phyloP scores from a whole-genome alignment of 2,888 invertebrate genomes.

The Cryptocephalus moraei region DNA sequence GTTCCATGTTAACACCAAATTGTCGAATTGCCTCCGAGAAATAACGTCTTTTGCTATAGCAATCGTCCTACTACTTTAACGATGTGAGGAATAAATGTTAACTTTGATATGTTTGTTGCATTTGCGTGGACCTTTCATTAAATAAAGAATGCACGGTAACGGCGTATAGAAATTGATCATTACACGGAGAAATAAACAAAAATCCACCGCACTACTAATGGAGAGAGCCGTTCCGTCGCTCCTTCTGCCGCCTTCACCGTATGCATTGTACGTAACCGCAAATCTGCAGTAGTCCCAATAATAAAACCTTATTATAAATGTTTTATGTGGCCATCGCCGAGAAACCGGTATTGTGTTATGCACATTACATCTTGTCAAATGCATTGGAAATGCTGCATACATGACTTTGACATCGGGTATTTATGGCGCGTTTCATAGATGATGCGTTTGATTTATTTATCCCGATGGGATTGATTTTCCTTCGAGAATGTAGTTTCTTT shows the following conservation, averaged over 20 bases:
- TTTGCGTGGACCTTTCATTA: too few relatives aligned
- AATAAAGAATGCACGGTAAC: too few relatives aligned
- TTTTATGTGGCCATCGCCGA: conserved; percentile 15
- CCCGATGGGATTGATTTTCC: not conserved
- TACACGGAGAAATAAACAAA: too few relatives aligned
- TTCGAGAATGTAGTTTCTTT: not conserved
- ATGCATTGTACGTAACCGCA: conserved; percentile 11
- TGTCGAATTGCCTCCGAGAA: too few relatives aligned
- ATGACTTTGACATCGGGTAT: conserved; percentile 19
- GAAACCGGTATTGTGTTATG: conserved; percentile 19
- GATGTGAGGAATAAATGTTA: too few relatives aligned
- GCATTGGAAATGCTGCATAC: conserved; percentile 24
- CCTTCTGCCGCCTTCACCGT: not conserved
- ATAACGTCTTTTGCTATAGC: too few relatives aligned
- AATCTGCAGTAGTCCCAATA: conserved; percentile 15
- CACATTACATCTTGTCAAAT: conserved; percentile 27
- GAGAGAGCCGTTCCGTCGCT: too few relatives aligned
- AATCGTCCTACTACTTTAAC: too few relatives aligned
- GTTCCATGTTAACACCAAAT: too few relatives aligned
- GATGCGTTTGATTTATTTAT: conserved; percentile 12
- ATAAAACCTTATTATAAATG: conserved; percentile 15
- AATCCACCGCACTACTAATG: too few relatives aligned
- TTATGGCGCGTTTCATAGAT: conserved; percentile 13
- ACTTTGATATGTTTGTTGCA: too few relatives aligned
- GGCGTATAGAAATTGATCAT: too few relatives aligned